Evolutionary conservation across 2,888 invertebrate genomes (phyloP).

Genomic region (Archips xylosteana): DNA sequence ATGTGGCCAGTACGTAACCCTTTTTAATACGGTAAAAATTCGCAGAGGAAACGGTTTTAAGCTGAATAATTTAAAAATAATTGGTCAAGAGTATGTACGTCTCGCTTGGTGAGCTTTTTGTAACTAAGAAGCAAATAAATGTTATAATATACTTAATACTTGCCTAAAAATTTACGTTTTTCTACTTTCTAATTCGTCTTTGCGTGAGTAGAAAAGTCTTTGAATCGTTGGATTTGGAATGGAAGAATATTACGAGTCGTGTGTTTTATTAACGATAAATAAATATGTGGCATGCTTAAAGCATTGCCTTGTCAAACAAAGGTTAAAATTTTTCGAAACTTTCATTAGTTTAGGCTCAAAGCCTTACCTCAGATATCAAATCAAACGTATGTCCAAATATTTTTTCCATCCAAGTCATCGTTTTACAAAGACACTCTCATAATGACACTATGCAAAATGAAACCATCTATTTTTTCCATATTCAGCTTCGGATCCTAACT

Average conservation of each 20-base stretch:
- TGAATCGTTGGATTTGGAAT: too few relatives aligned
- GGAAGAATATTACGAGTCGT: too few relatives aligned
- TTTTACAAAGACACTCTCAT: too few relatives aligned
- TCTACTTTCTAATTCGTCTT: neutral
- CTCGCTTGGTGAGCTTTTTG: neutral
- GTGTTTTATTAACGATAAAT: too few relatives aligned
- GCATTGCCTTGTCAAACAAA: neutral
- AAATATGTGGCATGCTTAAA: too few relatives aligned
- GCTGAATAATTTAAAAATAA: constrained; percentile 9
- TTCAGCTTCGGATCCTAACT: too few relatives aligned
- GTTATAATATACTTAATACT: neutral
- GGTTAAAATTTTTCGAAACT: neutral
- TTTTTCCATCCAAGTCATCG: neutral
- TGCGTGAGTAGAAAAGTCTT: neutral
- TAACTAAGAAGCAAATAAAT: too few relatives aligned
- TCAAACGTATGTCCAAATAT: neutral
- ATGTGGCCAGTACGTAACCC: constrained; percentile 48
- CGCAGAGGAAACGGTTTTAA: constrained; percentile 13
- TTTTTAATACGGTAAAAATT: constrained; percentile 34
- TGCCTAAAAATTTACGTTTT: too few relatives aligned
- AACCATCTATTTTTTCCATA: too few relatives aligned
- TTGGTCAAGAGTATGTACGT: neutral
- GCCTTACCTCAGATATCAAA: neutral
- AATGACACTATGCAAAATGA: too few relatives aligned
- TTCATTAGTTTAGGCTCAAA: neutral